phyloP scores from a whole-genome alignment of 2,113 vertebrate genomes.

The Chlamydotis undulata region DNA sequence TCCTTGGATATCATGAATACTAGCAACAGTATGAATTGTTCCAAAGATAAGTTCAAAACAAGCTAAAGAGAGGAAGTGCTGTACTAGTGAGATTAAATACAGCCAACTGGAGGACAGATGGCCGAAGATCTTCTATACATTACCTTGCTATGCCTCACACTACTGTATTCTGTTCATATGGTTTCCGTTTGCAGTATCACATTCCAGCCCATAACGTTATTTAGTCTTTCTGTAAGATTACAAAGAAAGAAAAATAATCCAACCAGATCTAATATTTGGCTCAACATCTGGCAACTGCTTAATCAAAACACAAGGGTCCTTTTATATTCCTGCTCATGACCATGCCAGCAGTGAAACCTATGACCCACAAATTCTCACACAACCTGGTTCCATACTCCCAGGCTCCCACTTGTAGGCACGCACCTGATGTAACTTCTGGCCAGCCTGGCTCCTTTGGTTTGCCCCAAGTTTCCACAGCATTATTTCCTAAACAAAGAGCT shows the following conservation, averaged over 20 bases:
- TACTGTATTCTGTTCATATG: background rate
- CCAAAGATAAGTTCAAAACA: background rate
- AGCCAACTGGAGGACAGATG: background rate
- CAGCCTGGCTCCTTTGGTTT: background rate
- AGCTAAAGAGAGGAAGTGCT: background rate
- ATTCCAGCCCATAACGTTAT: background rate
- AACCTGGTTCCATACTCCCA: rapidly evolving
- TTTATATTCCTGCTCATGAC: background rate
- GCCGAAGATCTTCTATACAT: background rate
- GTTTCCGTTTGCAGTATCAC: background rate
- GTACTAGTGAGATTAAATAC: background rate
- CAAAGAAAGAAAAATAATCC: slow-evolving; percentile 5
- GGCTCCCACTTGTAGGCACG: background rate
- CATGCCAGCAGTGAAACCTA: rapidly evolving
- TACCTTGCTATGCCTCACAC: background rate
- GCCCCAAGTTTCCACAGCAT: background rate
- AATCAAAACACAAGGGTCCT: background rate
- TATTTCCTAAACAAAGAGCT: background rate
- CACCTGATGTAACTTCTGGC: rapidly evolving
- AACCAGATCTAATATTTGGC: background rate
- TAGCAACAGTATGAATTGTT: background rate
- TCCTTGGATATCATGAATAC: background rate
- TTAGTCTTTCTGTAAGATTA: slow-evolving; percentile 32
- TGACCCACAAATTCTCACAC: too few species aligned
- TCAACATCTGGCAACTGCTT: background rate